Conservation (phyloP, 1,140 invertebrate genomes). For the Radopholus similis region DNA sequence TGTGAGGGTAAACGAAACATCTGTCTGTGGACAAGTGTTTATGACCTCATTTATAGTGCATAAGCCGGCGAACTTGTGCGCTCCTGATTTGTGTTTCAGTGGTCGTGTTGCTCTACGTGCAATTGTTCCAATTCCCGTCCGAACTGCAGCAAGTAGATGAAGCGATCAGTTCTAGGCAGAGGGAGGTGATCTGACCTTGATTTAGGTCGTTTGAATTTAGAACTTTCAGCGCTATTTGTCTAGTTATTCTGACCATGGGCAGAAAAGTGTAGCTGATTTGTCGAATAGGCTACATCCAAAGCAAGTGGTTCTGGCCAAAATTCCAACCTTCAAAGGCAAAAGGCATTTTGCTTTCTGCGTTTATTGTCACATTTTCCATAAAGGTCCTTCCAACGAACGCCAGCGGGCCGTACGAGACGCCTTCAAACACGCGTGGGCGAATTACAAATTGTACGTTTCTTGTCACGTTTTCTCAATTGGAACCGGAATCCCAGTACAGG, state of each 20-base stretch:
- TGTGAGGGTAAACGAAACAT: not conserved
- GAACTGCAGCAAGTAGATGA: conserved; percentile 3
- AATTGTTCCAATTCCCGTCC: conserved; percentile 16
- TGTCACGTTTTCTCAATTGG: too few relatives aligned
- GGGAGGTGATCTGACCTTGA: not conserved
- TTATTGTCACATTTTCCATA: not conserved
- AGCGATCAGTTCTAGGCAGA: not conserved
- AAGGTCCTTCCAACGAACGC: conserved; percentile 72
- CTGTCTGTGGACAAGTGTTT: not conserved
- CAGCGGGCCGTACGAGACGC: conserved; percentile 78
- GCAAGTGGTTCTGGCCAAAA: not conserved
- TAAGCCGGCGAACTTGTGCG: not conserved
- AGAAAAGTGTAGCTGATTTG: not conserved
- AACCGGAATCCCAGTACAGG: too few relatives aligned
- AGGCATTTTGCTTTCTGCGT: not conserved
- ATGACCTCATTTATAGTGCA: not conserved
- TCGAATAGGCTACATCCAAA: not conserved
- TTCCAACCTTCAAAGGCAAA: conserved; percentile 20
- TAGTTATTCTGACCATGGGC: not conserved
- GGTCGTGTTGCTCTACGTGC: conserved; percentile 20
- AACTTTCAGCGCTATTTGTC: not conserved
- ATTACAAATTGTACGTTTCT: conserved; percentile 81
- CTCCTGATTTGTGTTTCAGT: conserved; percentile 1
- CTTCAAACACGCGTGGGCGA: conserved; percentile 84
- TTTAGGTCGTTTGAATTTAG: not conserved